These are phyloP conservation scores for Crossocerus cetratus DNA, from an alignment of 2,888 invertebrate genomes.

Conservation along the genomic window DNA sequence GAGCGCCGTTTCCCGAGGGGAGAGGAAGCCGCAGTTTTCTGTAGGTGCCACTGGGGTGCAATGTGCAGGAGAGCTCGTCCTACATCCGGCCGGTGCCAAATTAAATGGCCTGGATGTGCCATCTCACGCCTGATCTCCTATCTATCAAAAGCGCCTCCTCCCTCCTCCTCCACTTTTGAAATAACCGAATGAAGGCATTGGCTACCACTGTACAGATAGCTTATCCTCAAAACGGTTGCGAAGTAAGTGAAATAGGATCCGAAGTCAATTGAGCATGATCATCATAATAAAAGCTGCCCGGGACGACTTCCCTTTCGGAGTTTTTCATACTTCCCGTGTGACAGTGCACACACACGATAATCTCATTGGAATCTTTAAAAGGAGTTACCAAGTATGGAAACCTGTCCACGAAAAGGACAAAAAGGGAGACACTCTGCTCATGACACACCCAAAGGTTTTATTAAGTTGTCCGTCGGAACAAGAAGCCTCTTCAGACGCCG, in stretches of 20 bases:
- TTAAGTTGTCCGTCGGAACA: conserved; percentile 50
- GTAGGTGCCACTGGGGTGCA: conserved; percentile 9
- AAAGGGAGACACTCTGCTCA: conserved; percentile 47
- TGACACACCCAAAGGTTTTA: conserved; percentile 56
- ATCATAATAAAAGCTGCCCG: conserved; percentile 8
- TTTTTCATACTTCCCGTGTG: conserved; percentile 20
- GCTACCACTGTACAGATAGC: neutral
- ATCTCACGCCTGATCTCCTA: conserved; percentile 23
- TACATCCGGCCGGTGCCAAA: conserved; percentile 43
- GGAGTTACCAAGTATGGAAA: conserved; percentile 26
- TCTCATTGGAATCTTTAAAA: conserved; percentile 20
- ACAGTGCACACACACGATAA: conserved; percentile 9
- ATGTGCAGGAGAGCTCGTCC: conserved; percentile 31
- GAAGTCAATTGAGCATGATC: conserved; percentile 19
- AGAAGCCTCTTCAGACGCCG: conserved; percentile 33
- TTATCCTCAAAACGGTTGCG: neutral
- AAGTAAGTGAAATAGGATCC: neutral
- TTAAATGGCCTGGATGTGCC: conserved; percentile 20
- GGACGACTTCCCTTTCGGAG: neutral
- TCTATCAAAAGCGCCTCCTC: conserved; percentile 22
- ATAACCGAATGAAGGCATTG: neutral
- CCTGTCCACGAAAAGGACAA: conserved; percentile 29
- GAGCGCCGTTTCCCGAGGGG: conserved; percentile 15
- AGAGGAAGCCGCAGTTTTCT: conserved; percentile 36
- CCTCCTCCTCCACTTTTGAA: neutral